phyloP scores from a whole-genome alignment of 2,797 vertebrate genomes.

The Zonotrichia albicollis region DNA sequence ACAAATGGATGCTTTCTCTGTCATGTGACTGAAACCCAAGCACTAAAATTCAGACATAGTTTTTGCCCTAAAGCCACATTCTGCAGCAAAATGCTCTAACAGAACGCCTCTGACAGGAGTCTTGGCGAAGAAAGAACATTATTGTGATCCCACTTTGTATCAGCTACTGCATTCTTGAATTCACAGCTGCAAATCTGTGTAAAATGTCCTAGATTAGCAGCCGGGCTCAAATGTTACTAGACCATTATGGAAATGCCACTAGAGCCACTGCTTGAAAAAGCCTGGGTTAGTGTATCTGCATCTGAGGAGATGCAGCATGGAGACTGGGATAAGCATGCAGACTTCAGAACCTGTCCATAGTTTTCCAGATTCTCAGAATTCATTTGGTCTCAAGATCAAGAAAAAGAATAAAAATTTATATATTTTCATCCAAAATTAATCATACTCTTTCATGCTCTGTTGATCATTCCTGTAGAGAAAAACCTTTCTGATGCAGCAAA shows the following conservation, averaged over 20 bases:
- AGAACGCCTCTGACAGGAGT: not conserved
- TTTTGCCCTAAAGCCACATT: not conserved
- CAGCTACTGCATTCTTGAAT: not conserved
- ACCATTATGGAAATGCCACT: not conserved
- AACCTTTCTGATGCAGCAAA: not conserved
- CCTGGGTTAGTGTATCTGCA: not conserved
- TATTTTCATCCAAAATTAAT: not conserved
- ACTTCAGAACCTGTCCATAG: not conserved
- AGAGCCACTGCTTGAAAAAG: not conserved
- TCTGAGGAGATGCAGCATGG: not conserved
- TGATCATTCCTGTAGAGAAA: not conserved
- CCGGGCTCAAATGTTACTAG: not conserved
- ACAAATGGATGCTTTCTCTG: not conserved
- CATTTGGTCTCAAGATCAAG: not conserved
- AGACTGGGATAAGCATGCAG: not conserved
- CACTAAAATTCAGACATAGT: not conserved
- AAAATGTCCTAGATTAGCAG: not conserved
- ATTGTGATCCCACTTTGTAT: not conserved
- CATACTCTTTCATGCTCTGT: not conserved
- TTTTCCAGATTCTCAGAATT: not conserved
- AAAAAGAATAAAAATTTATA: not conserved
- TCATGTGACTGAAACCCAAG: not conserved
- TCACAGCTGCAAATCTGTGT: not conserved
- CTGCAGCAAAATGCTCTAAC: not conserved
- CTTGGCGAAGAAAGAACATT: not conserved